phyloP scores from a whole-genome alignment of 2,113 vertebrate genomes.

The Vidua chalybeata region DNA sequence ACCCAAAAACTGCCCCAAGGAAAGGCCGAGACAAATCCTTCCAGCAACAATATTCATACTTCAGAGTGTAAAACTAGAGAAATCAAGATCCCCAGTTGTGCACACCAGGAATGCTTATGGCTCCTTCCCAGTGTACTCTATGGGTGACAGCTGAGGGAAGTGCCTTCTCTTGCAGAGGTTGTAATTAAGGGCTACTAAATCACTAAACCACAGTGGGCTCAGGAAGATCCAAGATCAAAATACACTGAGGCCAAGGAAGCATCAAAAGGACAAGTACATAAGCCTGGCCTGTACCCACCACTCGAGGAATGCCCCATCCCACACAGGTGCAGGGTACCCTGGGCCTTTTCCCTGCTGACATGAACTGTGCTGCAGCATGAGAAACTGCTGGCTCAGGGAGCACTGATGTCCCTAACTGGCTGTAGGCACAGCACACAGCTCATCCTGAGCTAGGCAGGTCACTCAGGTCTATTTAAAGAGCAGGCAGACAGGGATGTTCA shows the following conservation, averaged over 20 bases:
- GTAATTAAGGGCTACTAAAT: not conserved
- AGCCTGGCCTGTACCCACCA: not conserved
- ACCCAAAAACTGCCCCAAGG: not conserved
- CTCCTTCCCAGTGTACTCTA: too few species aligned
- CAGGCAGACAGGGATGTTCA: not conserved
- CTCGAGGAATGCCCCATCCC: fast-evolving
- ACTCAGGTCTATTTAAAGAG: not conserved
- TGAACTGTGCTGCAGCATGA: not conserved
- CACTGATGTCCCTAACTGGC: not conserved
- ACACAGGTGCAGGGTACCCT: not conserved
- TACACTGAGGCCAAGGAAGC: not conserved
- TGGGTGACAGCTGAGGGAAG: not conserved
- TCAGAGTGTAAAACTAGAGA: not conserved
- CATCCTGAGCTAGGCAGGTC: not conserved
- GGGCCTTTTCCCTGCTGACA: not conserved
- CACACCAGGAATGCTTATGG: not conserved
- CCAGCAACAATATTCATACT: not conserved
- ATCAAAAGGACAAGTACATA: not conserved
- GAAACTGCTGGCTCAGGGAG: not conserved
- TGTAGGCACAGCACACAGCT: not conserved
- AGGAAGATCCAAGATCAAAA: not conserved
- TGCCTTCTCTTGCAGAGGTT: not conserved
- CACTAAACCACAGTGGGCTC: not conserved
- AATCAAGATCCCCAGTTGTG: not conserved
- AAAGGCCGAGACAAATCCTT: not conserved